A percentile compares a stretch with the other conserved stretches of the same genome.
phyloP scores from a whole-genome alignment of 2,888 invertebrate genomes.

The Belgica antarctica region DNA sequence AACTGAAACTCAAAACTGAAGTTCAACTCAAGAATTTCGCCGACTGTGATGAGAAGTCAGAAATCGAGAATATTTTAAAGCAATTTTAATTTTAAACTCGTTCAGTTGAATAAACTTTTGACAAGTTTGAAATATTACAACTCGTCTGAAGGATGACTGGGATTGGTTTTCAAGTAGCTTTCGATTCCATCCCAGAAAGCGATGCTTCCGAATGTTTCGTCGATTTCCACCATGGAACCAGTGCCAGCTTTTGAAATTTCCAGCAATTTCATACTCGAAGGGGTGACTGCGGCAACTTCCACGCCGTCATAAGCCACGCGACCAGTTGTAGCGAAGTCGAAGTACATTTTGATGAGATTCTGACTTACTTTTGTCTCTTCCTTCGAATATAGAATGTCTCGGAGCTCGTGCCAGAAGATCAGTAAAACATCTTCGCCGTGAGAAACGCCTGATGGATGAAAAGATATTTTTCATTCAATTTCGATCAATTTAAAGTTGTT shows the following conservation, averaged over 20 bases:
- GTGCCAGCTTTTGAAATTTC: not conserved
- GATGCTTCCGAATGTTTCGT: slow-evolving; percentile 5
- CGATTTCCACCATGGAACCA: not conserved
- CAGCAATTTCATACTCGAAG: not conserved
- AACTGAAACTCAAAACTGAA: not conserved
- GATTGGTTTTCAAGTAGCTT: too few relatives aligned
- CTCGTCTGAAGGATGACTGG: not conserved
- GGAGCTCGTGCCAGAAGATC: slow-evolving; percentile 55
- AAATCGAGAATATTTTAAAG: not conserved
- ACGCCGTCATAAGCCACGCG: not conserved
- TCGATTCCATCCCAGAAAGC: slow-evolving; percentile 21
- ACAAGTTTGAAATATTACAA: not conserved
- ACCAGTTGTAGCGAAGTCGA: slow-evolving; percentile 56
- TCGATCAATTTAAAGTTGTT: too few relatives aligned
- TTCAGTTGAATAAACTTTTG: too few relatives aligned
- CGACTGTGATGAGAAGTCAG: not conserved
- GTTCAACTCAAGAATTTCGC: not conserved
- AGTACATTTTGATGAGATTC: slow-evolving; percentile 58
- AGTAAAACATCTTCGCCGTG: slow-evolving; percentile 64
- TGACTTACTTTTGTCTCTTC: slow-evolving; percentile 59
- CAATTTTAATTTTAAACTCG: too few relatives aligned
- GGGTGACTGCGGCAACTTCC: not conserved
- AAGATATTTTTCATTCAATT: too few relatives aligned
- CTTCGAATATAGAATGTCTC: slow-evolving; percentile 50
- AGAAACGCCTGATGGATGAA: slow-evolving; percentile 64